A percentile compares a stretch with the other conserved stretches of the same genome.
phyloP scores from a whole-genome alignment of 2,797 vertebrate species.

The Phoebastria nigripes region DNA sequence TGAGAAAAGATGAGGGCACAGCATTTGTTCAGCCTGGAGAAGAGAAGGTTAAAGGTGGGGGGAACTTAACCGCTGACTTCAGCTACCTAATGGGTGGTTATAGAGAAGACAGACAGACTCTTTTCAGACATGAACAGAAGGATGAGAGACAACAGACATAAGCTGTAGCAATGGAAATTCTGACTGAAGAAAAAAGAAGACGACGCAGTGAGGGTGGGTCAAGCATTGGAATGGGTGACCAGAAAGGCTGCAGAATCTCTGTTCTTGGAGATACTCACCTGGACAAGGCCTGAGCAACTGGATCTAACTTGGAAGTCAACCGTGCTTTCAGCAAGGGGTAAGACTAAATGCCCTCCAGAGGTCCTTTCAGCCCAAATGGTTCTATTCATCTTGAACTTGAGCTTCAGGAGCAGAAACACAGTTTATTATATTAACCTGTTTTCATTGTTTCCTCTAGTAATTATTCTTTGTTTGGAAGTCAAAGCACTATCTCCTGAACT shows the following conservation, averaged over 20 bases:
- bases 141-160: neutral
- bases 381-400: neutral
- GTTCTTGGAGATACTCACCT: neutral
- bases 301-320: neutral
- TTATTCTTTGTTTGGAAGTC: neutral
- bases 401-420: neutral
- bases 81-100: neutral
- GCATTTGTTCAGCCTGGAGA: neutral
- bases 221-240: neutral
- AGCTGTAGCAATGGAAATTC: neutral
- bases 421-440: neutral
- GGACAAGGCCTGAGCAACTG: neutral
- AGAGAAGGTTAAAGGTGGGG: neutral
- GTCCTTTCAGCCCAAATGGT: neutral
- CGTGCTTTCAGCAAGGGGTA: neutral
- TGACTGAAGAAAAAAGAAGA: neutral
- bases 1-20: neutral
- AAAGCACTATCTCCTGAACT: neutral
- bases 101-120: neutral
- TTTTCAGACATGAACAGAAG: neutral
- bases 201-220: neutral
- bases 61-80: neutral
- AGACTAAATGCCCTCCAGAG: neutral
- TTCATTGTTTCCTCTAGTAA: neutral
- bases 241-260: neutral